Base-by-base conservation (phyloP, 2,888 invertebrate genomes). In the Kuschelorhynchus macadamiae region DNA sequence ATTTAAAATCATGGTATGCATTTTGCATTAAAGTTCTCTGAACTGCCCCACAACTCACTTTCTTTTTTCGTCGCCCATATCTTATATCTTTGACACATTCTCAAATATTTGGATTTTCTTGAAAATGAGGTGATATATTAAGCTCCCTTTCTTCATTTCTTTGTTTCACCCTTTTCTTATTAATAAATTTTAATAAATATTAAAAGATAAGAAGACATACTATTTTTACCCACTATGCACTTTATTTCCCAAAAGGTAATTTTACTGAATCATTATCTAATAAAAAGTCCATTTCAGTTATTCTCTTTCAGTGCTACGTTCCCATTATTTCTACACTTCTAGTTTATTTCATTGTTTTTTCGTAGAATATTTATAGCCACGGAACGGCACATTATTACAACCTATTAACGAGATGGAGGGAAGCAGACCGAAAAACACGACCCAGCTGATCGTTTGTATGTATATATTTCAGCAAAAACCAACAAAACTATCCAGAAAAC, bases 401-500 rank as follows among this genome's bases (percentile, higher is more conserved):
- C 9, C 21, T 47, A 47, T 47, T 47, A 47, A 21, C 47, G 25
- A 17, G 33, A 9, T 16, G 4, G 18, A 52, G 14, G 16, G 7
- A 33, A 52, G 9, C n/a, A 33, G 7, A 18, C 18, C 14, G 18
- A 52, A 21, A 8, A 50, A 25, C 25, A 25, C 21, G 16, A 41
- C 12, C 47, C 8, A 49, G 36, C 18, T 46, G 39, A 60, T 49
- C 39, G 49, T 16, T 25, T 16, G 59, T 41, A 9, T 20, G 47
- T 47, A 17, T 32, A 59, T 41, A 59, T 21, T 47, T 49, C 14
- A 47, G n/a, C 11, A 25, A n/a, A 49, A 41, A 39, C 39, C 14
- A 49, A 49, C 49, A 60, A 49, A 49, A 60, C 49, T 60, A 49
- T 25, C 30, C 41, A 14, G 41, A 60, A 59, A 60, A 60, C 47